Evolutionary conservation across 2,113 vertebrate genomes (phyloP), one percentile per base, ranked within the genome.

Genomic region (Cebidichthys violaceus): DNA sequence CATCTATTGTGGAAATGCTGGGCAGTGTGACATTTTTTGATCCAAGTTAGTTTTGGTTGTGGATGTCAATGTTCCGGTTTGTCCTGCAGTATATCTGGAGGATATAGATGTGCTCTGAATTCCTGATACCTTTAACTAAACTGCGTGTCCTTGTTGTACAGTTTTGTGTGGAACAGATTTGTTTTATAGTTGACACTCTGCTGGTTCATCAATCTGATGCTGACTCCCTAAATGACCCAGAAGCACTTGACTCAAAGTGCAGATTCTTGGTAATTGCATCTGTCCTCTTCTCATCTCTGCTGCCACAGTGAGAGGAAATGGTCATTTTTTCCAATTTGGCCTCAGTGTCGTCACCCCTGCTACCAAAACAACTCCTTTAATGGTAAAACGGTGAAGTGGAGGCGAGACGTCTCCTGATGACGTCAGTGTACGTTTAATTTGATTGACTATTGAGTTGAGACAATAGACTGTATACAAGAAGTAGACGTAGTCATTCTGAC

Each of bases 221-320:
- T 6, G 9, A 29, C 15, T 43, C 35, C 61, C 35, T 43, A 47
- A 79, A 60, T 43, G 50, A 43, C 27, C 62, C 37, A 70, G 62
- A 69, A 33, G 79, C 39, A 50, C 69, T 78, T 47, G 20, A 59
- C 64, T 81, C 27, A 72, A 52, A 54, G 20, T 64, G 64, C 54
- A 17, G 17, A 73, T 77, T 45, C 37, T 50, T 74, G 45, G 64
- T 65, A 82, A 78, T 64, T 86, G 62, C 55, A n/a, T 70, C 37
- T 29, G 35, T 27, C 71, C 59, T 66, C 10, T 17, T 67, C 41
- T 77, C 35, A 57, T 57, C 78, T 35, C 61, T 47, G 18, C 35
- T 4, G 24, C 39, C 45, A 22, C 29, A 68, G 4, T 37, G 29
- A 54, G 27, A 57, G 75, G 75, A 69, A 69, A 77, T 45, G 27